Conservation (phyloP, 1,140 invertebrate genomes). For the Polypedilum vanderplanki region DNA sequence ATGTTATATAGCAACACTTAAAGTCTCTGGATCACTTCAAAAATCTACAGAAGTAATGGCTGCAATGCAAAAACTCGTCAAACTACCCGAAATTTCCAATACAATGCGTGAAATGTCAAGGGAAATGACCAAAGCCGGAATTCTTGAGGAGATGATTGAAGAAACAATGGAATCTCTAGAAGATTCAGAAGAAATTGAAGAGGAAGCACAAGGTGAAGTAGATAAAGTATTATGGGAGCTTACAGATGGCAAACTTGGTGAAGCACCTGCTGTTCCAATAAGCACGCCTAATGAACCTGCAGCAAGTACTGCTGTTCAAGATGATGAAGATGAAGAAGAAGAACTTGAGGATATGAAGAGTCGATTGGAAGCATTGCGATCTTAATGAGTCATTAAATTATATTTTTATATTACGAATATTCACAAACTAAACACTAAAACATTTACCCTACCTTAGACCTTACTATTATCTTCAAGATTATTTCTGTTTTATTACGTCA, state of each 20-base stretch:
- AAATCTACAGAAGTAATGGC: slow-evolving; percentile 95
- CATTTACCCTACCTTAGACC: background rate
- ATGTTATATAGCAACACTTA: slow-evolving; percentile 62
- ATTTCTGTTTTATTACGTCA: background rate
- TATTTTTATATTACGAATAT: background rate
- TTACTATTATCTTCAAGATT: background rate
- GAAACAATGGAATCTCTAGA: slow-evolving; percentile 91
- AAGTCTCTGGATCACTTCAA: slow-evolving; percentile 82
- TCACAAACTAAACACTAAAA: background rate
- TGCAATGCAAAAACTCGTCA: slow-evolving; percentile 86
- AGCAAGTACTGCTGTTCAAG: slow-evolving; percentile 43
- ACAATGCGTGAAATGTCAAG: slow-evolving; percentile 97
- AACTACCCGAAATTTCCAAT: slow-evolving; percentile 85
- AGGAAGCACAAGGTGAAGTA: slow-evolving; percentile 86
- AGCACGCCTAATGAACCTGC: slow-evolving; percentile 54
- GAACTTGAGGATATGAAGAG: slow-evolving; percentile 81
- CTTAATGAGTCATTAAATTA: slow-evolving; percentile 44
- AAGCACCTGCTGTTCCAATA: slow-evolving; percentile 71
- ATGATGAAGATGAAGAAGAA: slow-evolving; percentile 61
- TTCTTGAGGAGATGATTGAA: slow-evolving; percentile 98
- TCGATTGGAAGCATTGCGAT: slow-evolving; percentile 72
- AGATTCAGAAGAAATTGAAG: slow-evolving; percentile 85
- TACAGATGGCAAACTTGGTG: slow-evolving; percentile 85
- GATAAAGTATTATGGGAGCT: slow-evolving; percentile 96
- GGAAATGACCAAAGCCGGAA: slow-evolving; percentile 99